Evolutionary conservation across 30 jellyfish, hydroid and myxozoan genomes (phyloP).

Genomic region (Aurelia sp.): DNA sequence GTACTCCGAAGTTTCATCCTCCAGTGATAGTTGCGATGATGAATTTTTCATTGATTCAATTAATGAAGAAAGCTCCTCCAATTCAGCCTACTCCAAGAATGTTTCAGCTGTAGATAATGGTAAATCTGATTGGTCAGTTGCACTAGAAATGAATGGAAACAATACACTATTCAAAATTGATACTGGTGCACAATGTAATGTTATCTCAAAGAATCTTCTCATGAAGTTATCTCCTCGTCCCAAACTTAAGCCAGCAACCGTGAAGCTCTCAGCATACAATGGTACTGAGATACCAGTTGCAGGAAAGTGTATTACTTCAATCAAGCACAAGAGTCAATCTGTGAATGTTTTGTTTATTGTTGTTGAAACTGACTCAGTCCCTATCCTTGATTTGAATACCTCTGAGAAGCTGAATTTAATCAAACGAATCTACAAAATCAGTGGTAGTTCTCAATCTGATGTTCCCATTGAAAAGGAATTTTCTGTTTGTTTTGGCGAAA

Average conservation of each 20-base stretch:
- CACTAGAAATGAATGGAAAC: constrained; percentile 15
- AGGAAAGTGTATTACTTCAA: constrained; percentile 40
- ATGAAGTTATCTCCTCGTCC: constrained; percentile 40
- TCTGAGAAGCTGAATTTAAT: constrained; percentile 33
- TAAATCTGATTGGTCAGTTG: constrained; percentile 27
- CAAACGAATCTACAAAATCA: constrained; percentile 52
- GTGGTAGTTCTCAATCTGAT: constrained; percentile 4
- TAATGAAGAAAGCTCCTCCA: constrained; percentile 28
- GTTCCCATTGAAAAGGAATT: constrained; percentile 14
- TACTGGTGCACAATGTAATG: constrained; percentile 65
- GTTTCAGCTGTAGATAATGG: constrained; percentile 17
- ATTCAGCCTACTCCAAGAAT: constrained; percentile 21
- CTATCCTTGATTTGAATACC: constrained; percentile 66
- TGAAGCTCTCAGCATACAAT: constrained; percentile 40
- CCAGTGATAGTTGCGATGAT: constrained; percentile 19
- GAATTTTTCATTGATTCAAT: constrained; percentile 22
- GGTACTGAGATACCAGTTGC: constrained; percentile 38
- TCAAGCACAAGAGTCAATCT: constrained; percentile 34
- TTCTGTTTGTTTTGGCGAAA: constrained; percentile 60
- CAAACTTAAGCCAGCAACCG: constrained; percentile 47
- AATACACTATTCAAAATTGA: constrained; percentile 43
- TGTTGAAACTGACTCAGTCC: constrained; percentile 55
- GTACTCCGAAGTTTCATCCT: constrained; percentile 11
- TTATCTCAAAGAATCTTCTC: constrained; percentile 25
- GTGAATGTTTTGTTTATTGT: constrained; percentile 31